These are phyloP conservation scores for Drosophila rubida DNA, from an alignment of 2,888 invertebrate genomes.

Conservation along the genomic window DNA sequence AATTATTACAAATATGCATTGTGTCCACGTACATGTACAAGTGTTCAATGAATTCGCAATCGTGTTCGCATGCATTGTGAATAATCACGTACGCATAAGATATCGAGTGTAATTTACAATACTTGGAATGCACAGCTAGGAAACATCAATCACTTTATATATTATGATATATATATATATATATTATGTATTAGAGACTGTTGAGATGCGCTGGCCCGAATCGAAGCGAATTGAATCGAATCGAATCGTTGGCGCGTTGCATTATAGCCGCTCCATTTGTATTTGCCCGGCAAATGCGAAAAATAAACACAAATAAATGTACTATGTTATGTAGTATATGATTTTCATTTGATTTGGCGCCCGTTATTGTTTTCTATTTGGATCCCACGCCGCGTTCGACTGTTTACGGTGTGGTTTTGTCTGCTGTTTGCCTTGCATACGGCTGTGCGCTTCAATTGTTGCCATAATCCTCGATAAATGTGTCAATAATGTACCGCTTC, in stretches of 20 bases:
- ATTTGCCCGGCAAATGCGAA: conserved; percentile 32
- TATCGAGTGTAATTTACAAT: conserved; percentile 55
- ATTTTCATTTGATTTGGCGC: conserved; percentile 54
- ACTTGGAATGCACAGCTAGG: conserved; percentile 64
- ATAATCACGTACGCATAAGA: conserved; percentile 1
- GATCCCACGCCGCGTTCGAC: conserved; percentile 22
- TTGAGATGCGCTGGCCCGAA: conserved; percentile 20
- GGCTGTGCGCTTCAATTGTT: conserved; percentile 72
- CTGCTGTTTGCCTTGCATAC: conserved; percentile 21
- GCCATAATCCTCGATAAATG: conserved; percentile 84
- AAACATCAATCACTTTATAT: conserved; percentile 75
- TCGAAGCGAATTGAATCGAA: conserved; percentile 34
- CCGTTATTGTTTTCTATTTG: conserved; percentile 19
- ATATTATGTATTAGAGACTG: conserved; percentile 18
- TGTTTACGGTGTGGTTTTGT: conserved; percentile 10
- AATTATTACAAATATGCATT: conserved; percentile 62
- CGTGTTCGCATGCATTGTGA: conserved; percentile 24
- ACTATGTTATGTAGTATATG: conserved; percentile 5
- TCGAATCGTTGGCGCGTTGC: conserved; percentile 38
- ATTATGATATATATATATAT: conserved; percentile 27
- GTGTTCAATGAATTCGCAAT: conserved; percentile 40
- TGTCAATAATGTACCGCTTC: conserved; percentile 84
- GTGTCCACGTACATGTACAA: conserved; percentile 49
- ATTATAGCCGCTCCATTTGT: conserved; percentile 30
- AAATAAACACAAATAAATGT: conserved; percentile 12